A percentile compares a stretch with the other conserved stretches of the same genome.
Conservation (phyloP, 2,888 invertebrate species). For the Drosophila neotestacea region DNA sequence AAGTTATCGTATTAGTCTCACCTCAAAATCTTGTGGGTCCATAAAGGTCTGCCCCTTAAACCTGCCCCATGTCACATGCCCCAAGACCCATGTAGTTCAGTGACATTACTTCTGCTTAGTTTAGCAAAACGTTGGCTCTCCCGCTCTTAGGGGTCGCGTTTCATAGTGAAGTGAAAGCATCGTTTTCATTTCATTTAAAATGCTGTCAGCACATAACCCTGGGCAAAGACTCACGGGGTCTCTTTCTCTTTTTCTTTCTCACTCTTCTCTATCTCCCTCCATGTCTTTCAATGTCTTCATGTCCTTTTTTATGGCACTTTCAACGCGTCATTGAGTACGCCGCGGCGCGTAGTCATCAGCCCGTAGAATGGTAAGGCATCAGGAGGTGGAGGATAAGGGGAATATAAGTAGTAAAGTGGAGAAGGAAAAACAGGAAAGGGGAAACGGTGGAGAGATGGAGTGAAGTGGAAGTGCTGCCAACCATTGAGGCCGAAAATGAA, state of each 20-base stretch:
- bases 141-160: constrained; percentile 14
- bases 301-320: constrained; percentile 79
- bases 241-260: neutral
- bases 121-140: constrained; percentile 53
- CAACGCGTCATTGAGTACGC: constrained; percentile 82
- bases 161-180: constrained; percentile 70
- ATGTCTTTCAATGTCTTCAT: constrained; percentile 65
- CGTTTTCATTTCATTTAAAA: constrained; percentile 81
- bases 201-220: constrained; percentile 77
- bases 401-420: constrained; percentile 3
- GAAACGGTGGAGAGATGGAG: constrained; percentile 4
- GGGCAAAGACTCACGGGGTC: constrained; percentile 37
- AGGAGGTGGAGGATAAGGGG: constrained; percentile 8
- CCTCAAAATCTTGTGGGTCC: constrained; percentile 39
- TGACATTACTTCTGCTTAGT: constrained; percentile 78
- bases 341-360: constrained; percentile 75
- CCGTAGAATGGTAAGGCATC: constrained; percentile 36
- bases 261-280: neutral
- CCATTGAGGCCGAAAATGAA: constrained; percentile 74
- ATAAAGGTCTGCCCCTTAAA: constrained; percentile 30
- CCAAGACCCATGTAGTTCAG: constrained; percentile 58
- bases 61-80: constrained; percentile 11
- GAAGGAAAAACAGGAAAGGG: neutral
- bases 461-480: constrained; percentile 52
- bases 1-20: constrained; percentile 57